Conservation (phyloP, 2,113 vertebrate genomes). For the Sterna hirundo region DNA sequence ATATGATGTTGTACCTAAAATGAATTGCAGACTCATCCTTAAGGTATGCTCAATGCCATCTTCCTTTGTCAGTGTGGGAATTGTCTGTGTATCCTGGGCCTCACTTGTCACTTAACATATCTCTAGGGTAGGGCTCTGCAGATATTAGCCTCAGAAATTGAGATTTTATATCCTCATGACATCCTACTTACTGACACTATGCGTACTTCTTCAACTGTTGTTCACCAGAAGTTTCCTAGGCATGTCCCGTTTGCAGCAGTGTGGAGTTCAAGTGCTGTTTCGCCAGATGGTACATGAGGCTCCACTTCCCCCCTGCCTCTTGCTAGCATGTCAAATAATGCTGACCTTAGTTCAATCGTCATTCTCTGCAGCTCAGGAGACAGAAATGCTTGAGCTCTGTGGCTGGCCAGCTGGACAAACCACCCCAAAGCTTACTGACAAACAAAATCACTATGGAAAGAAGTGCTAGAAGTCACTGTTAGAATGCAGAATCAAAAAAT, state of each 20-base stretch:
- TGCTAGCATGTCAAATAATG: neutral
- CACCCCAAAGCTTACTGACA: neutral
- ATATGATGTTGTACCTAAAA: neutral
- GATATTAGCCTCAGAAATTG: neutral
- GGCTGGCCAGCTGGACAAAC: neutral
- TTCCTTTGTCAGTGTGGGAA: neutral
- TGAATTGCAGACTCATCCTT: neutral
- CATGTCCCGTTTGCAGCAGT: accelerated
- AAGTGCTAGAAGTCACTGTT: neutral
- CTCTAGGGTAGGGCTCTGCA: neutral
- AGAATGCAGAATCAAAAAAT: neutral
- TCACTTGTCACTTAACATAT: neutral
- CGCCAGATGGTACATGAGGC: neutral
- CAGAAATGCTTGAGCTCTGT: neutral
- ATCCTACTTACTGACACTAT: neutral
- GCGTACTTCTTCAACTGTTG: neutral
- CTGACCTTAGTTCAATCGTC: neutral
- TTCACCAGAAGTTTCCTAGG: neutral
- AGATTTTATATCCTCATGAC: neutral
- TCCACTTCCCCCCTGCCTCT: neutral
- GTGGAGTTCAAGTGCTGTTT: neutral
- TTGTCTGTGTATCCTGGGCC: neutral
- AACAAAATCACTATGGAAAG: neutral
- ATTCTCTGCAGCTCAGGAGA: neutral
- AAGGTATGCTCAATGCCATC: neutral